phyloP scores from a whole-genome alignment of 2,888 invertebrate species.

The Ceraclea dissimilis region DNA sequence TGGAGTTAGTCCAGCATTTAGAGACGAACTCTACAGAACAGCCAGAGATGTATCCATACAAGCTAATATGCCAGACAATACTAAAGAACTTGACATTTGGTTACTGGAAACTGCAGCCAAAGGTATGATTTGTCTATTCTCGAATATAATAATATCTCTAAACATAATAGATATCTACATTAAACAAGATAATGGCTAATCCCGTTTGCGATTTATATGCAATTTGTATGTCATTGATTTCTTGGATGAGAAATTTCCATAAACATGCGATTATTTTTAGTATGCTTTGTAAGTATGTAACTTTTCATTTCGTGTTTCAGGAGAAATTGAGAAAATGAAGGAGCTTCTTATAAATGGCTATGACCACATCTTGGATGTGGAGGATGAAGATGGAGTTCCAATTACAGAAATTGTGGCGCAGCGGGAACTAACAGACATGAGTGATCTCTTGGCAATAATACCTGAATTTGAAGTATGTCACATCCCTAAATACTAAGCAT shows the following conservation, averaged over 20 bases:
- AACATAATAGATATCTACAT: no score
- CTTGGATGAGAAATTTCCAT: no score
- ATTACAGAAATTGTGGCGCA: conserved; percentile 64
- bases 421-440: conserved; percentile 59
- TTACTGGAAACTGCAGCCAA: conserved; percentile 69
- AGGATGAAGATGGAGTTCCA: conserved; percentile 61
- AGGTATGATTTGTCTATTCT: conserved; percentile 42
- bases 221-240: no score
- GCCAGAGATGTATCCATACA: conserved; percentile 79
- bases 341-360: conserved; percentile 75
- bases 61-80: conserved; percentile 70
- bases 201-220: no score
- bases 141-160: background rate
- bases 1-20: conserved; percentile 69
- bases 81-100: conserved; percentile 73
- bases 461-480: conserved; percentile 63
- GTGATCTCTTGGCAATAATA: conserved; percentile 62
- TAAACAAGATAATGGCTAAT: no score
- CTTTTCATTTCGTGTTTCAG: conserved; percentile 27
- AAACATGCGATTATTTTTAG: no score
- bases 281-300: no score
- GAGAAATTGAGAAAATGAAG: conserved; percentile 42
- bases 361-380: conserved; percentile 75
- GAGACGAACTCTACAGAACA: conserved; percentile 82
- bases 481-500: no score